These are phyloP conservation scores for Eudemis profundana DNA, from an alignment of 2,888 invertebrate genomes.

Conservation along the genomic window DNA sequence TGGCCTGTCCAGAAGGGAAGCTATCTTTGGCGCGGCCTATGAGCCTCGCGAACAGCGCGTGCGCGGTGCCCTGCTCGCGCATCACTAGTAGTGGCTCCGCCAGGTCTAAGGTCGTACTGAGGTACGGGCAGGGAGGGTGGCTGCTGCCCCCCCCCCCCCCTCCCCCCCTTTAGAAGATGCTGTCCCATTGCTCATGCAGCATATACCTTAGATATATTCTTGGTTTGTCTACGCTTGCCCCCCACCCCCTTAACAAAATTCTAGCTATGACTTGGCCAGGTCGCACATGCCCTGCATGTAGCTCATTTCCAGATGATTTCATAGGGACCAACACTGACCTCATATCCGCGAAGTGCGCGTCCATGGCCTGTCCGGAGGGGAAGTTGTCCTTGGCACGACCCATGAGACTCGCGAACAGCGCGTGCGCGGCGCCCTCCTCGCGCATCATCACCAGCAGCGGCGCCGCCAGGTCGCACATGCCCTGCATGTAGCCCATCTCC, in stretches of 20 bases:
- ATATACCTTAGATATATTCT: too few species aligned
- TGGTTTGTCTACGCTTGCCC: too few species aligned
- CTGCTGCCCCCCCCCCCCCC: too few species aligned
- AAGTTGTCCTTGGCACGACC: conserved; percentile 96
- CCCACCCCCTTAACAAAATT: too few species aligned
- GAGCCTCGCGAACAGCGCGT: conserved; percentile 95
- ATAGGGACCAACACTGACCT: conserved; percentile 77
- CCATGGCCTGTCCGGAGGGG: conserved; percentile 97
- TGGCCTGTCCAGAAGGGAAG: conserved; percentile 96
- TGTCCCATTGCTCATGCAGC: too few species aligned
- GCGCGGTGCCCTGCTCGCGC: conserved; percentile 95
- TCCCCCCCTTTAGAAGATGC: too few species aligned
- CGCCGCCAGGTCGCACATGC: conserved; percentile 98
- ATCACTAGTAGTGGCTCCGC: conserved; percentile 96
- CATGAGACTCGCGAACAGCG: conserved; percentile 96
- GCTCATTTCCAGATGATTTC: too few species aligned
- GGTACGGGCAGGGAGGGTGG: too few species aligned
- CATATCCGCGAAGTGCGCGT: conserved; percentile 98
- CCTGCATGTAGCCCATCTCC: conserved; percentile 98
- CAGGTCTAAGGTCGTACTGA: too few species aligned
- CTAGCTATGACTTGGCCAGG: too few species aligned
- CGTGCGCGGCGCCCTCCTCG: conserved; percentile 96
- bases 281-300: too few species aligned
- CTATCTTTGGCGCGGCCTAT: conserved; percentile 97
- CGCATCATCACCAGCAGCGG: conserved; percentile 96